Conservation (phyloP, 37 sponge, comb jelly and placozoan genomes). For the Dysidea cf. avara region DNA sequence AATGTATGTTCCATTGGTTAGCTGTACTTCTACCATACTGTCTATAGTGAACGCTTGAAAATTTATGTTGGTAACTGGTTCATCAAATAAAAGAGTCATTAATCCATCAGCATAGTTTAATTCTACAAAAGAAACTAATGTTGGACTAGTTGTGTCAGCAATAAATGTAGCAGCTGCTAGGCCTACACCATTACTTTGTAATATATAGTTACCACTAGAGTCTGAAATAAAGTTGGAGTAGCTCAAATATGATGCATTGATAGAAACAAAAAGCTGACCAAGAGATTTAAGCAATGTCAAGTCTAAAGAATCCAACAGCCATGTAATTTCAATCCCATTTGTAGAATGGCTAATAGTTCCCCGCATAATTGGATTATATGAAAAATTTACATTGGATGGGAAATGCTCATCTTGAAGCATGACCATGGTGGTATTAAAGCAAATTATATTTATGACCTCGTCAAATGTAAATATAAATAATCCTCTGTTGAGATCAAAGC, state of each 20-base stretch:
- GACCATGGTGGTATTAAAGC: conserved; percentile 55
- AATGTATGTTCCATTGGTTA: too few species aligned
- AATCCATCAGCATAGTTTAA: conserved; percentile 69
- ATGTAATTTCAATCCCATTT: conserved; percentile 46
- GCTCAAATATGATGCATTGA: conserved; percentile 40
- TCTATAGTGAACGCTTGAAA: too few species aligned
- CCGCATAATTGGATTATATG: conserved; percentile 15
- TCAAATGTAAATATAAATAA: conserved; percentile 72
- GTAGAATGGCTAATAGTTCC: conserved; percentile 34
- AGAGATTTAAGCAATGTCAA: conserved; percentile 62
- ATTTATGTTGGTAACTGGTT: conserved; percentile 80
- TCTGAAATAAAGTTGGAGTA: conserved; percentile 51
- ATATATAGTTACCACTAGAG: conserved; percentile 36
- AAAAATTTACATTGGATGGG: conserved; percentile 3
- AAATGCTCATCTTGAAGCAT: conserved; percentile 53
- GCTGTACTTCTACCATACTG: too few species aligned
- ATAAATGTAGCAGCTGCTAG: conserved; percentile 36
- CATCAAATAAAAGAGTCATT: conserved; percentile 73
- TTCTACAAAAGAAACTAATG: conserved; percentile 37
- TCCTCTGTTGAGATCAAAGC: conserved; percentile 67
- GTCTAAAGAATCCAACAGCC: conserved; percentile 54
- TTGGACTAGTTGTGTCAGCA: conserved; percentile 66
- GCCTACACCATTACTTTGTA: conserved; percentile 38
- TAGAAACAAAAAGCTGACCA: conserved; percentile 33
- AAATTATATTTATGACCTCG: conserved; percentile 52